Conservation (phyloP, 1,140 invertebrate genomes). For the Meloidogyne floridensis region DNA sequence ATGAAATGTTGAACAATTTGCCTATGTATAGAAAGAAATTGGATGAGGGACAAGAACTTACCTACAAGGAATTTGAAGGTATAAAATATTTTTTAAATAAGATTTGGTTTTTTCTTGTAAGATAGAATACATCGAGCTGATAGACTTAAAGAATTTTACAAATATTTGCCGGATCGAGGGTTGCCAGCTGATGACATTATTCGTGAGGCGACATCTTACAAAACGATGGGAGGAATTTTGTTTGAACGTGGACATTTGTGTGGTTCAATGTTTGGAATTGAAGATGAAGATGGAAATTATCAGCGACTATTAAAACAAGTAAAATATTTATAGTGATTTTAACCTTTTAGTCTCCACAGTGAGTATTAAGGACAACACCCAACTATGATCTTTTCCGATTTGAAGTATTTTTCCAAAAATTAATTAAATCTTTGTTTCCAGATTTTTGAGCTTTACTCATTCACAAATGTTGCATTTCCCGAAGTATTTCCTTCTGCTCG, state of each 20-base stretch:
- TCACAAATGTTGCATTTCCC: constrained; percentile 48
- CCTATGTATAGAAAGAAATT: constrained; percentile 41
- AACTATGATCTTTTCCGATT: too few relatives aligned
- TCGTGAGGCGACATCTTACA: constrained; percentile 50
- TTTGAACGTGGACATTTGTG: constrained; percentile 53
- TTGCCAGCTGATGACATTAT: constrained; percentile 47
- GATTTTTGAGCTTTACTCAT: constrained; percentile 51
- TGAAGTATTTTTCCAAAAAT: background rate
- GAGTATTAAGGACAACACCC: too few relatives aligned
- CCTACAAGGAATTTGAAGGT: constrained; percentile 51
- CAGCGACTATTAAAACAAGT: constrained; percentile 34
- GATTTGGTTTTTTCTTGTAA: constrained; percentile 1
- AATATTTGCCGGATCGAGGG: constrained; percentile 49
- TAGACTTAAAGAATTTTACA: constrained; percentile 48
- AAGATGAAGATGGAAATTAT: constrained; percentile 44
- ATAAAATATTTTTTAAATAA: background rate
- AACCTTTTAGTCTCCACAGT: too few relatives aligned
- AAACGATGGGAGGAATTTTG: constrained; percentile 51
- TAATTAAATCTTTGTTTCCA: constrained; percentile 18
- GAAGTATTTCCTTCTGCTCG: constrained; percentile 75
- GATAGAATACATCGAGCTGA: constrained; percentile 31
- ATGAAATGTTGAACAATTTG: constrained; percentile 36
- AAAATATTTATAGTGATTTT: background rate
- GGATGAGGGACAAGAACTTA: constrained; percentile 34
- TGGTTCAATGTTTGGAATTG: constrained; percentile 41